Conservation (phyloP, 1,140 invertebrate species). For the Apis dorsata region DNA sequence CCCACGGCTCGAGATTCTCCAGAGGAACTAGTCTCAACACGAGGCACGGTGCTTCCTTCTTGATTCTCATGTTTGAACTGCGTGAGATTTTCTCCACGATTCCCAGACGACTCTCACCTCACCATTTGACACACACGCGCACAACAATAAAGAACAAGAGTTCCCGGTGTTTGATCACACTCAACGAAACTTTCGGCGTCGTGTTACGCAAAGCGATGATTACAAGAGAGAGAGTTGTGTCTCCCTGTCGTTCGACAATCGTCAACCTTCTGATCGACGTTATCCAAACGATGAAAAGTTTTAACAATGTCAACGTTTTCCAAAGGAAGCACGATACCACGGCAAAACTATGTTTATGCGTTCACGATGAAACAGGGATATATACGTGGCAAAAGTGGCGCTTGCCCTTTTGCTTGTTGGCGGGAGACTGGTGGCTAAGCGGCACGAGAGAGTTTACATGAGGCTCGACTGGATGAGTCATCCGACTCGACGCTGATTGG, state of each 20-base stretch:
- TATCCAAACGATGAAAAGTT: background rate
- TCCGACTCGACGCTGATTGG: slow-evolving; percentile 64
- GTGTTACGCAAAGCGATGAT: slow-evolving; percentile 23
- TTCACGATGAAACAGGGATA: slow-evolving; percentile 5
- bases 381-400: slow-evolving; percentile 39
- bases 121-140: slow-evolving; percentile 59
- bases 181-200: background rate
- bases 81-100: slow-evolving; percentile 29
- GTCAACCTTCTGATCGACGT: background rate
- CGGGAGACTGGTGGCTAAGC: slow-evolving; percentile 67
- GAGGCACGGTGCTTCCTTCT: slow-evolving; percentile 83
- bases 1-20: slow-evolving; percentile 78
- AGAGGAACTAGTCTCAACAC: slow-evolving; percentile 82
- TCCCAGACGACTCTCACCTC: slow-evolving; percentile 47
- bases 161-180: background rate
- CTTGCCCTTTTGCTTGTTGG: slow-evolving; percentile 54
- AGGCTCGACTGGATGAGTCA: slow-evolving; percentile 72
- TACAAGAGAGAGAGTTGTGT: background rate
- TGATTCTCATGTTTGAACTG: slow-evolving; percentile 82
- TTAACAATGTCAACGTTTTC: background rate
- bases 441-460: slow-evolving; percentile 71
- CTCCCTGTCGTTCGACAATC: background rate
- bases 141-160: background rate
- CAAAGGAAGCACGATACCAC: background rate
- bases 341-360: slow-evolving; percentile 21